Evolutionary conservation across 2,797 vertebrate genomes (phyloP), one percentile per base, ranked within the genome.

Genomic region (Urophycis tenuis): DNA sequence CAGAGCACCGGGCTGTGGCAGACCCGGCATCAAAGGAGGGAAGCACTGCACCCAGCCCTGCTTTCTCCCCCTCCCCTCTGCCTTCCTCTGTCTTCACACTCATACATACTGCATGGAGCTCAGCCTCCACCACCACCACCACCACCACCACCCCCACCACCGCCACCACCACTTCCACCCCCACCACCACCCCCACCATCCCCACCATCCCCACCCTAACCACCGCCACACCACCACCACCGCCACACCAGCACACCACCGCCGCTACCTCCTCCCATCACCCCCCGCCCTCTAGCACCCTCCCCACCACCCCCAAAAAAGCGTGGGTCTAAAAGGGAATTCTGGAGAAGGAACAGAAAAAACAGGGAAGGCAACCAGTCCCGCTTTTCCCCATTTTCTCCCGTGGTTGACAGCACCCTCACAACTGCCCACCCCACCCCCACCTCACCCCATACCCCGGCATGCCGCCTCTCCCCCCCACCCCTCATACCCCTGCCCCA

Each of bases 331-430:
- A 67, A 67, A 67, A 67, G 25, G 60, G n/a, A 67, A 67, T 67
- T 71, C 69, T 14, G 25, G 30, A 71, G 29, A 12, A 33, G 30
- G 22, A 30, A 12, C 17, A 70, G 1, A 85, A 78, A 80, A 83
- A 87, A 82, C 79, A 81, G 76, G 83, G 80, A 79, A 81, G 73
- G 69, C 69, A 71, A 9, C 69, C 29, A 71, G 15, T 33, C 31
- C 69, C 69, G 8, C 69, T 71, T 71, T 71, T 25, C 31, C 31
- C 8, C 17, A 8, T 71, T 71, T 72, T 64, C 84, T 78, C 77
- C 29, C 7, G 15, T 60, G 22, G 41, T 17, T 45, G 41, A 45
- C 41, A 45, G 41, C 41, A 53, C 73, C 74, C 82, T 79, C 36
- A 9, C 82, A n/a, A n/a, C n/a, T n/a, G 79, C 36, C 12, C 53